Evolutionary conservation across 2,113 vertebrate genomes (phyloP).

Genomic region (Choloepus hoffmanni): DNA sequence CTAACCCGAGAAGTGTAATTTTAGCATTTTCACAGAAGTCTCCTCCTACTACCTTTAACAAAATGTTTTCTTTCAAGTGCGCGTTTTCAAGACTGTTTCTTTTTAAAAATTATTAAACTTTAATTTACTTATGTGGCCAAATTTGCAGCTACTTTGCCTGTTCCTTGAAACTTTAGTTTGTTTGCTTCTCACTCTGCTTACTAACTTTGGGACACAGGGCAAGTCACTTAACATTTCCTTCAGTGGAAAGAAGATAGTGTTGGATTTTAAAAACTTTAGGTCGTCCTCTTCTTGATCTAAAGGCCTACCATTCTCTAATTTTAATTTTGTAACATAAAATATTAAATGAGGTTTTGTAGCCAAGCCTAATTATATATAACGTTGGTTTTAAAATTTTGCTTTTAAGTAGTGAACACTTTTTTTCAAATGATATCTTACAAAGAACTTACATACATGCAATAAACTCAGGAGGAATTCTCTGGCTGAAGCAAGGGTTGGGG

Average conservation of each 20-base stretch:
- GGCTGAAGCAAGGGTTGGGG: not conserved
- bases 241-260: not conserved
- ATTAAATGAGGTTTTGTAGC: not conserved
- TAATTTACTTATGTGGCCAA: not conserved
- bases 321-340: not conserved
- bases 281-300: not conserved
- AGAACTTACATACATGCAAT: not conserved
- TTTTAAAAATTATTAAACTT: not conserved
- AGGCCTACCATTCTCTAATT: not conserved
- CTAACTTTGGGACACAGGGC: not conserved
- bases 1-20: too few species aligned
- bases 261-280: not conserved
- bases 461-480: not conserved
- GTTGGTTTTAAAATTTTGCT: not conserved
- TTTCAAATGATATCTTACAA: not conserved
- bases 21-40: not conserved
- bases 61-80: not conserved
- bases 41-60: not conserved
- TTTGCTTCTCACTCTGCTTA: not conserved
- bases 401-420: not conserved
- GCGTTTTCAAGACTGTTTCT: not conserved
- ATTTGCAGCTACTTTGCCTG: not conserved
- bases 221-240: not conserved
- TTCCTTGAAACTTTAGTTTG: not conserved
- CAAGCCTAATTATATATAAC: not conserved